Evolutionary conservation across 2,113 vertebrate species (phyloP), one percentile per base, ranked within the genome.

Genomic region (Leptosomus discolor): DNA sequence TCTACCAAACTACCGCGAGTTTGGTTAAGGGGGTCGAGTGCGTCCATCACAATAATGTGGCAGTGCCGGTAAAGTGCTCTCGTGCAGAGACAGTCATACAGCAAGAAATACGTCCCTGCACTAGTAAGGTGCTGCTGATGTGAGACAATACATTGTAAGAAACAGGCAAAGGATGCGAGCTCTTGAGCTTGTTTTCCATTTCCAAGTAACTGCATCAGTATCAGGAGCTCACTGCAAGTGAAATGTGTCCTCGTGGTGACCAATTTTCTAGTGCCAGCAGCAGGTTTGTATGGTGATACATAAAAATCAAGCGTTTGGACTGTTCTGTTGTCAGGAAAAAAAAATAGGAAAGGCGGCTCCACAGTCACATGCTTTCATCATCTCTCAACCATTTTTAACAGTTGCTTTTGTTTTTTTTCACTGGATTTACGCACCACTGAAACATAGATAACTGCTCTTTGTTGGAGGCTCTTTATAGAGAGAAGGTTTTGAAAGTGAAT

Each of bases 201-300:
- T 73, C 73, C 21, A 36, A 37, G 20, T 51, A 54, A 11, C 48
- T 85, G 23, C 41, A n/a, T 24, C 50, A 46, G 0, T 5, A n/a
- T 7, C 18, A n/a, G 39, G 32, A 85, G 61, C 43, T 79, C 0
- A 0, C 2, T 80, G 24, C 41, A 37, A 17, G 15, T 53, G 15
- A 76, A 79, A 24, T 5, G 1, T 11, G 4, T 29, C 56, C 20
- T 65, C 18, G 1, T 8, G 37, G 30, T 57, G 56, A 61, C 36
- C 60, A 56, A 4, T 41, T 46, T 60, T 27, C 54, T 57, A 15
- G 18, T 54, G n/a, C n/a, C 41, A 53, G 64, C 74, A 81, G 8
- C 58, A 69, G 45, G 29, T 78, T 27, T 34, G 9, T 34, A 0
- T 8, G 9, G 26, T 32, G 23, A 46, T 41, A 43, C 5, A 9